Evolutionary conservation across 2,113 vertebrate species (phyloP).

Genomic region (Australoheros scitulus): DNA sequence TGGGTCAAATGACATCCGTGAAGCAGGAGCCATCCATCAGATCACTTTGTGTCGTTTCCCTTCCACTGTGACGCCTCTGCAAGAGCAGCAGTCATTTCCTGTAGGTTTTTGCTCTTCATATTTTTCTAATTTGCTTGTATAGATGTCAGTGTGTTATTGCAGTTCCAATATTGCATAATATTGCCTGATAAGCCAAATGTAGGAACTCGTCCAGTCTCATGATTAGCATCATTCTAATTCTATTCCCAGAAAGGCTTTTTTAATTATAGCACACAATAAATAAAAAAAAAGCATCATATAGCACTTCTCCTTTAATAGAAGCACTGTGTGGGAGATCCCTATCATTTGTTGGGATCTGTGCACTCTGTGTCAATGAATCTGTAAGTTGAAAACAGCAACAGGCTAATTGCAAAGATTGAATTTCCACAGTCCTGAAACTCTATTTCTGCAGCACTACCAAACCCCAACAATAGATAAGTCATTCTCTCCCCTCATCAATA

Average conservation of each 20-base stretch:
- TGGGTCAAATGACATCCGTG: constrained; percentile 60
- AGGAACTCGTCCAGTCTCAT: not conserved
- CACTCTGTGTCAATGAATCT: not conserved
- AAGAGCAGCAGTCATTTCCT: not conserved
- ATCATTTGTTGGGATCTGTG: not conserved
- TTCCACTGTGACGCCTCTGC: not conserved
- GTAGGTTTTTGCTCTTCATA: constrained; percentile 9
- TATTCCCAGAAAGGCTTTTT: not conserved
- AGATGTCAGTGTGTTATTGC: not conserved
- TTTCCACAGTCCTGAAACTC: constrained; percentile 51
- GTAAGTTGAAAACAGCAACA: constrained; percentile 40
- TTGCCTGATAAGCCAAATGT: not conserved
- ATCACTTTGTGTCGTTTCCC: constrained; percentile 36
- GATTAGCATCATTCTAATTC: not conserved
- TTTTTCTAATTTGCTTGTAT: not conserved
- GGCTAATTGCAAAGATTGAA: constrained; percentile 62
- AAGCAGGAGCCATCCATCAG: constrained; percentile 48
- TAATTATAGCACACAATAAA: not conserved
- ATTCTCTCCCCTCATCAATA: constrained; percentile 29
- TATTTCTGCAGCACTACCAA: constrained; percentile 17
- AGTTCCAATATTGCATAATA: not conserved
- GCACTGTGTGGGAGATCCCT: not conserved
- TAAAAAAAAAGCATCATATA: not conserved
- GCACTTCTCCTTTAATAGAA: not conserved
- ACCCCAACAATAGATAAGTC: not conserved